These are phyloP conservation scores for Chauna torquata DNA, from an alignment of 2,113 vertebrate species.

Conservation along the genomic window DNA sequence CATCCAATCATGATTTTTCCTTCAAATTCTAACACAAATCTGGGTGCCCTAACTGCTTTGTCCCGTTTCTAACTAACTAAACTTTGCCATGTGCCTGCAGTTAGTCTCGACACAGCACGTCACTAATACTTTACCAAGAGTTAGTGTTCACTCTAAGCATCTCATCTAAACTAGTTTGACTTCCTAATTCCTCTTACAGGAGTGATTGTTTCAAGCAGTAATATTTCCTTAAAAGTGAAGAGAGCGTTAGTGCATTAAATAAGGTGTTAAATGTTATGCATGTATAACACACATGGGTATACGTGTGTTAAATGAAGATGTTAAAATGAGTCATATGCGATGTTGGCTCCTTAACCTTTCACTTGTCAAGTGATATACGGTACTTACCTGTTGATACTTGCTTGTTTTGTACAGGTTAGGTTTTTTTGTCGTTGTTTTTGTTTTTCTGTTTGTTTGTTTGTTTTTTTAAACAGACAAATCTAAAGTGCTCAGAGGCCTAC, in stretches of 20 bases:
- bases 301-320: fast-evolving
- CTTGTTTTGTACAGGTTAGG: not conserved
- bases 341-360: not conserved
- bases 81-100: fast-evolving
- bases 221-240: not conserved
- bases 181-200: not conserved
- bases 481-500: not conserved
- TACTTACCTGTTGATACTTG: not conserved
- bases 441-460: no score
- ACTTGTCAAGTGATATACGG: fast-evolving
- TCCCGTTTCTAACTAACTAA: not conserved
- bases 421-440: no score
- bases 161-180: not conserved
- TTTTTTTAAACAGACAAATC: not conserved
- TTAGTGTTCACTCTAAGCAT: not conserved
- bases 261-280: not conserved
- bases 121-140: not conserved
- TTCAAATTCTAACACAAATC: not conserved
- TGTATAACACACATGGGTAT: not conserved
- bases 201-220: not conserved
- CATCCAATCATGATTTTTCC: not conserved
- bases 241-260: not conserved
- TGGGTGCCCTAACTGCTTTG: fast-evolving
- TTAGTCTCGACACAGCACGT: not conserved
- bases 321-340: not conserved